These are phyloP conservation scores for Drosophila sp. DNA, from an alignment of 1,140 invertebrate species.

Conservation along the genomic window DNA sequence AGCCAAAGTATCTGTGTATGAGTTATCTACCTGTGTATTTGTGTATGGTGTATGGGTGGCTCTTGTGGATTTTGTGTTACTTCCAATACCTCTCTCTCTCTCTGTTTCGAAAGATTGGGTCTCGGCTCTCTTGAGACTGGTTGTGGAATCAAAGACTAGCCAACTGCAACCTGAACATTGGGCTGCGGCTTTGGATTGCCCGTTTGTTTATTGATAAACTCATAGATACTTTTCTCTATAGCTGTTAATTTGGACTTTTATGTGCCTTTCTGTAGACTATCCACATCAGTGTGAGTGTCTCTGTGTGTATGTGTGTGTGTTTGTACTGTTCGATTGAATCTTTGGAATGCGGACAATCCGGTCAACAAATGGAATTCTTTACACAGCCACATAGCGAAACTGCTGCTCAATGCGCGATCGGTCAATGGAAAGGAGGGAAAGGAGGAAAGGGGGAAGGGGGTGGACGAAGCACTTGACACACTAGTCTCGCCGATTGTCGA, in stretches of 20 bases:
- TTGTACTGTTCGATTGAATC: slow-evolving; percentile 65
- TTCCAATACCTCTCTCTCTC: slow-evolving; percentile 33
- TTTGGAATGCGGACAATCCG: slow-evolving; percentile 80
- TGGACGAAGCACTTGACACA: slow-evolving; percentile 50
- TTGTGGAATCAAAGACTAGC: slow-evolving; percentile 44
- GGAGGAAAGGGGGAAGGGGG: background rate
- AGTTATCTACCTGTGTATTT: background rate
- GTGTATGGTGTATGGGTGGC: slow-evolving; percentile 2
- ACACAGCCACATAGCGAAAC: slow-evolving; percentile 53
- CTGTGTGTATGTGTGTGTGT: slow-evolving; percentile 23
- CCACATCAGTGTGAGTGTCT: background rate
- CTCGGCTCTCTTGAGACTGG: slow-evolving; percentile 45
- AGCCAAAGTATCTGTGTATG: slow-evolving; percentile 7
- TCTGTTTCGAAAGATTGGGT: slow-evolving; percentile 27
- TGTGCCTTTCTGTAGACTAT: slow-evolving; percentile 34
- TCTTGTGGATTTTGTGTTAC: slow-evolving; percentile 52
- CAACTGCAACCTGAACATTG: slow-evolving; percentile 38
- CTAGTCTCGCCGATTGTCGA: slow-evolving; percentile 23
- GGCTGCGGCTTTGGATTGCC: slow-evolving; percentile 49
- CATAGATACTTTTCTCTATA: slow-evolving; percentile 67
- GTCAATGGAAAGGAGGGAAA: slow-evolving; percentile 14
- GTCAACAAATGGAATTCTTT: slow-evolving; percentile 74
- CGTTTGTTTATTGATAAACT: slow-evolving; percentile 72
- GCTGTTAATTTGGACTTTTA: slow-evolving; percentile 72
- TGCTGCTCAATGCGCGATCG: slow-evolving; percentile 56